Conservation (phyloP, 2,797 vertebrate species). For the Poeciliopsis turneri region DNA sequence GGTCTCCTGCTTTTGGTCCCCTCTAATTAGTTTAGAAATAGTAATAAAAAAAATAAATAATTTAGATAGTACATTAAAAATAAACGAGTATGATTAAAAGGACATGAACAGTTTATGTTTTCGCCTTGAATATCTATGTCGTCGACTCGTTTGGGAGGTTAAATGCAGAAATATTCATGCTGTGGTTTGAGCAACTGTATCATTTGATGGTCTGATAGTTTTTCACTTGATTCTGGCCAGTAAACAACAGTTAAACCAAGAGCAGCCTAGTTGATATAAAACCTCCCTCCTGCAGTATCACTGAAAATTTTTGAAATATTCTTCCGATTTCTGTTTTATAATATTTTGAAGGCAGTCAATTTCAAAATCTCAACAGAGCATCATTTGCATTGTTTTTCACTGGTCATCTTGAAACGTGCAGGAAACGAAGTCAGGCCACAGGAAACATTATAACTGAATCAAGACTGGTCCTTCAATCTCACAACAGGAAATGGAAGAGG, state of each 20-base stretch:
- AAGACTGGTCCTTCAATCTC: neutral
- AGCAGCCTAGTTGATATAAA: neutral
- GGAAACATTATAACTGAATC: neutral
- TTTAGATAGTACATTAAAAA: too few species aligned
- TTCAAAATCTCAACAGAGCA: neutral
- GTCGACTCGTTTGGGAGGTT: too few species aligned
- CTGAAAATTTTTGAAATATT: neutral
- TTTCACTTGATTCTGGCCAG: neutral
- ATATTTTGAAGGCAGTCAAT: neutral
- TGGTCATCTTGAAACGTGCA: neutral
- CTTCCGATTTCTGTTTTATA: neutral
- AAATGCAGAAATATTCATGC: too few species aligned
- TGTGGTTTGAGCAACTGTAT: too few species aligned
- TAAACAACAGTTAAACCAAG: neutral
- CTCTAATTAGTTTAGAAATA: too few species aligned
- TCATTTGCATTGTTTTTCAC: neutral
- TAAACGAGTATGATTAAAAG: too few species aligned
- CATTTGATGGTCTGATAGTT: too few species aligned
- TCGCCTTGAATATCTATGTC: too few species aligned
- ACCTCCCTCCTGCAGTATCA: neutral
- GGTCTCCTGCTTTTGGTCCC: too few species aligned
- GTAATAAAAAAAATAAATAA: too few species aligned
- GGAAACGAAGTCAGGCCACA: neutral
- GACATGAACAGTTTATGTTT: too few species aligned
- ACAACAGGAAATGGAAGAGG: neutral